phyloP scores from a whole-genome alignment of 2,888 invertebrate genomes.

The Troides oblongomaculatus region DNA sequence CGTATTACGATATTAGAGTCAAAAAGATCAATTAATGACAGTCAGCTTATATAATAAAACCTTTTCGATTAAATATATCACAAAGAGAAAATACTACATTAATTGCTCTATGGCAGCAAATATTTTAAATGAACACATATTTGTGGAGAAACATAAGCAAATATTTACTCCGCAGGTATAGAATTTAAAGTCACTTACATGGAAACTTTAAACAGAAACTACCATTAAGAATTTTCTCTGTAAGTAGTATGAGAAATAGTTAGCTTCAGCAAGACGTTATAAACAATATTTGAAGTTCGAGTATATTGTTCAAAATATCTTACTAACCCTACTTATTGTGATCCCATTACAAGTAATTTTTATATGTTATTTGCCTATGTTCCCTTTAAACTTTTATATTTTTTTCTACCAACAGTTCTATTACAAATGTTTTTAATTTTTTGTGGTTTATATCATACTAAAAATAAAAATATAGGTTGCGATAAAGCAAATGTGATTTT shows the following conservation, averaged over 20 bases:
- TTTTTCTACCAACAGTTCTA: too few species aligned
- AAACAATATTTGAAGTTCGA: not conserved
- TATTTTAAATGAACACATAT: not conserved
- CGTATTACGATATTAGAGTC: too few species aligned
- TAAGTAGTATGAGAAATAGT: not conserved
- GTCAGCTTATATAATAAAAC: not conserved
- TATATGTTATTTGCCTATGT: not conserved
- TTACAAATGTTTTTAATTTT: too few species aligned
- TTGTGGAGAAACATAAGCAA: conserved; percentile 16
- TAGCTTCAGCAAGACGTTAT: not conserved
- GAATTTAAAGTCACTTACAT: conserved; percentile 13
- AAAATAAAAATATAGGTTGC: too few species aligned
- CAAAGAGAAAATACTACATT: not conserved
- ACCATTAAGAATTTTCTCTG: conserved; percentile 18
- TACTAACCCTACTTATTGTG: not conserved
- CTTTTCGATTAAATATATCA: not conserved
- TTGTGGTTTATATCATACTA: too few species aligned
- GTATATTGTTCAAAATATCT: not conserved
- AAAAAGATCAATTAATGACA: not conserved
- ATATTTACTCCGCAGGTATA: conserved; percentile 12
- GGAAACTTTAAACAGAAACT: conserved; percentile 14
- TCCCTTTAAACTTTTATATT: not conserved
- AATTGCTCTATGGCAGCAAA: not conserved
- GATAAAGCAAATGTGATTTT: too few species aligned
- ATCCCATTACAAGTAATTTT: not conserved